Evolutionary conservation across 2,113 vertebrate genomes (phyloP).

Genomic region (Tetrax tetrax): DNA sequence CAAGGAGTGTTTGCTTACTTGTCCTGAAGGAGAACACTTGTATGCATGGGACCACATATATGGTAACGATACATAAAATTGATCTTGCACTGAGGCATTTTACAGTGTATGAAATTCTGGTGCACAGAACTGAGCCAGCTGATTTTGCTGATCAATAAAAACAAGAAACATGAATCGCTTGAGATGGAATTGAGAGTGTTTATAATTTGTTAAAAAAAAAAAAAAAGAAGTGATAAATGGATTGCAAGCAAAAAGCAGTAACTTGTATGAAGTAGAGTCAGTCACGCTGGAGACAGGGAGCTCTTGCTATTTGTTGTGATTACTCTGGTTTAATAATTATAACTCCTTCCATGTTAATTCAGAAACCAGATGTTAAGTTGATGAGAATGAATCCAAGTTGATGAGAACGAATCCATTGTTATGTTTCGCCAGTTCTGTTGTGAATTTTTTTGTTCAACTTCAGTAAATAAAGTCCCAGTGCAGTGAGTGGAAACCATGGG

Average conservation of each 20-base stretch:
- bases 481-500: background rate
- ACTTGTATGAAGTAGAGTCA: background rate
- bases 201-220: background rate
- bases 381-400: background rate
- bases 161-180: background rate
- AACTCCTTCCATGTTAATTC: background rate
- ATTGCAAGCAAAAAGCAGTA: background rate
- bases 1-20: background rate
- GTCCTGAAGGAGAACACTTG: background rate
- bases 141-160: background rate
- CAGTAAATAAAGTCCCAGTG: background rate
- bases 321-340: slow-evolving; percentile 38
- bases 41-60: background rate
- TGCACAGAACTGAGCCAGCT: background rate
- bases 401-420: slow-evolving; percentile 2
- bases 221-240: background rate
- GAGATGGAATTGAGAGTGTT: background rate
- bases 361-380: slow-evolving; percentile 37
- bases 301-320: slow-evolving; percentile 18
- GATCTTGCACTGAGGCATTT: background rate
- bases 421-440: background rate
- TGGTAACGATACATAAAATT: background rate
- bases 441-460: background rate
- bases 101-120: background rate
- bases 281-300: background rate